phyloP scores from a whole-genome alignment of 1,140 invertebrate genomes.

The Orchesella cincta region DNA sequence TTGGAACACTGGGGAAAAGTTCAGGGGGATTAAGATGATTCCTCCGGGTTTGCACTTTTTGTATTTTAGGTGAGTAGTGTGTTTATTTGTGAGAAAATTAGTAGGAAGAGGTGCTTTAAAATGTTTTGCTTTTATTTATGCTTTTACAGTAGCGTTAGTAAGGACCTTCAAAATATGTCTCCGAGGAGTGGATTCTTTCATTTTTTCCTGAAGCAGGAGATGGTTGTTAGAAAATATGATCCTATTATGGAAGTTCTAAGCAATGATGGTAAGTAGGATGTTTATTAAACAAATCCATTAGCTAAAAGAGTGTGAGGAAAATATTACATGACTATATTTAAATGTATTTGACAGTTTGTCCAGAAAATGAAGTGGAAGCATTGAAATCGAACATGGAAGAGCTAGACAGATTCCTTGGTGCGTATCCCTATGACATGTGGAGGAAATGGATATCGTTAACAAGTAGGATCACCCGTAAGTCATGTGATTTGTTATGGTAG shows the following conservation, averaged over 20 bases:
- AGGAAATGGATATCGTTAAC: constrained; percentile 83
- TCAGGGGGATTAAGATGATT: constrained; percentile 97
- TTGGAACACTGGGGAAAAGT: constrained; percentile 89
- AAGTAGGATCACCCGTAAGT: constrained; percentile 68
- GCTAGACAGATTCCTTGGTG: constrained; percentile 79
- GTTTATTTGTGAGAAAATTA: background rate
- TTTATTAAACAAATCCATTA: constrained; percentile 27
- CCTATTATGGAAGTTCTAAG: constrained; percentile 68
- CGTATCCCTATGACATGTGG: constrained; percentile 88
- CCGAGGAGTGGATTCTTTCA: constrained; percentile 88
- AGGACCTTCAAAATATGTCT: constrained; percentile 61
- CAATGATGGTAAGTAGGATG: constrained; percentile 59
- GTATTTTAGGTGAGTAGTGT: constrained; percentile 73
- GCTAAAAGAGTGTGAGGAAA: no score
- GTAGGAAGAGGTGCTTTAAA: constrained; percentile 19
- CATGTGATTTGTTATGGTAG: background rate
- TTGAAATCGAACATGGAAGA: constrained; percentile 73
- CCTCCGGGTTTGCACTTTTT: constrained; percentile 94
- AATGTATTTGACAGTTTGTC: no score
- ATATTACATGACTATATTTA: no score
- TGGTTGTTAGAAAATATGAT: constrained; percentile 87
- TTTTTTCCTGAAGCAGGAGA: constrained; percentile 77
- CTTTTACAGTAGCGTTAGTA: constrained; percentile 61
- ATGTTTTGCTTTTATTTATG: background rate
- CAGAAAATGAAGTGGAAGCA: constrained; percentile 63